phyloP scores from a whole-genome alignment of 2,797 vertebrate species.

The Fistularia commersonii region DNA sequence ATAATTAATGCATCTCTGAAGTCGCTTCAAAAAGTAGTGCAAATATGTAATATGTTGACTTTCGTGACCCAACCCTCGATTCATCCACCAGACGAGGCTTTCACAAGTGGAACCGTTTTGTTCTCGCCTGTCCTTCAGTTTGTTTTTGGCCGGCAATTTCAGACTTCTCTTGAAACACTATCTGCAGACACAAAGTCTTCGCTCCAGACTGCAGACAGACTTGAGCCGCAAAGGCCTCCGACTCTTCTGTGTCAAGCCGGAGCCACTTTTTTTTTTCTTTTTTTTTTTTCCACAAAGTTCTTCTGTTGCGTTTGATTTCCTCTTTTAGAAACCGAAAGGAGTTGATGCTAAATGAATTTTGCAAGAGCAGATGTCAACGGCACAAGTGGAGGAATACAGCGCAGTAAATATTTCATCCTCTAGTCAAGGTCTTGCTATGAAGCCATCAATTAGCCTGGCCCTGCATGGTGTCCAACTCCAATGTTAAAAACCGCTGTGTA shows the following conservation, averaged over 20 bases:
- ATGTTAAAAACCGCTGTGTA: constrained; percentile 12
- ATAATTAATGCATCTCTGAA: not conserved
- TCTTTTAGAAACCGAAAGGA: constrained; percentile 38
- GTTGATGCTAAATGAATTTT: constrained; percentile 54
- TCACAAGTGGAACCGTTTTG: not conserved
- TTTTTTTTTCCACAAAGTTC: constrained; percentile 34
- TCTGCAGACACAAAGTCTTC: constrained; percentile 6
- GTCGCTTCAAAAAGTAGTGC: not conserved
- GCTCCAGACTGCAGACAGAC: constrained; percentile 27
- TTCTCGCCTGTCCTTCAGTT: not conserved
- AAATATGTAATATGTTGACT: too few species aligned
- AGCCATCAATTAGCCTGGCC: constrained; percentile 52
- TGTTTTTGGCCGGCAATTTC: constrained; percentile 3
- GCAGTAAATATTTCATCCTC: constrained; percentile 68
- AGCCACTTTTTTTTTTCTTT: constrained; percentile 25
- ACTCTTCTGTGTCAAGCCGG: constrained; percentile 13
- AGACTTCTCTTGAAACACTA: constrained; percentile 1
- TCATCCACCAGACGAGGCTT: not conserved
- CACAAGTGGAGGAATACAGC: constrained; percentile 50
- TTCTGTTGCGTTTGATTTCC: constrained; percentile 37
- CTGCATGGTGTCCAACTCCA: constrained; percentile 25
- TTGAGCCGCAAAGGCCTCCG: constrained; percentile 13
- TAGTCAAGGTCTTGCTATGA: constrained; percentile 52
- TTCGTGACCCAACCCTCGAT: too few species aligned
- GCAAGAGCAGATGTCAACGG: constrained; percentile 52